phyloP scores from a whole-genome alignment of 2,888 invertebrate species.

The Poecilobothrus nobilitatus region DNA sequence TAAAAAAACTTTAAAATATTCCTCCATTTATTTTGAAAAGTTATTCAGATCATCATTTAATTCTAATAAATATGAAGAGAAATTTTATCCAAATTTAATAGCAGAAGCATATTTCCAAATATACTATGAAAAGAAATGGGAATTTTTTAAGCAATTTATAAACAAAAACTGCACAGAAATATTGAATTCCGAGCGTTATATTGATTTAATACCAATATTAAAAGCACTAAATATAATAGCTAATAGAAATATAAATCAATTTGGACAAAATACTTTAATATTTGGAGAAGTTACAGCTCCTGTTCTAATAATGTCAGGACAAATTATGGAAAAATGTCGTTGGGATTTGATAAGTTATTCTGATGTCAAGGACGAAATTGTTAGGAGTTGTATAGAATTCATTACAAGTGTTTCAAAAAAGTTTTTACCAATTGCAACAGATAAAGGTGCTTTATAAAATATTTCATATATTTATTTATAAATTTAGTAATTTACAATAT shows the following conservation, averaged over 20 bases:
- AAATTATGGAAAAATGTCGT: slow-evolving; percentile 33
- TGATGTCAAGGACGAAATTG: slow-evolving; percentile 30
- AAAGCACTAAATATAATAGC: slow-evolving; percentile 31
- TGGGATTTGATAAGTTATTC: slow-evolving; percentile 35
- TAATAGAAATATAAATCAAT: slow-evolving; percentile 22
- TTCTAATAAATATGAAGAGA: slow-evolving; percentile 13
- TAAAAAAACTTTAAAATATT: slow-evolving; percentile 25
- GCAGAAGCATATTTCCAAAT: slow-evolving; percentile 29
- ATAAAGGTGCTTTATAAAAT: slow-evolving; percentile 27
- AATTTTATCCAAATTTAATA: slow-evolving; percentile 28
- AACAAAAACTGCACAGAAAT: slow-evolving; percentile 29
- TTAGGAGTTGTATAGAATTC: slow-evolving; percentile 30
- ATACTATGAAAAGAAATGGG: slow-evolving; percentile 28
- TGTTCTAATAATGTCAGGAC: slow-evolving; percentile 31
- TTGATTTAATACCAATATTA: slow-evolving; percentile 26
- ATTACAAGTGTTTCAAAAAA: slow-evolving; percentile 30
- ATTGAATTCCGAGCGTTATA: slow-evolving; percentile 25
- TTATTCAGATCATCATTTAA: slow-evolving; percentile 23
- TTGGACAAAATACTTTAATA: slow-evolving; percentile 19
- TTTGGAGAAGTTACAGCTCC: slow-evolving; percentile 33
- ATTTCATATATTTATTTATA: neutral
- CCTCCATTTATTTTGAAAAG: slow-evolving; percentile 26
- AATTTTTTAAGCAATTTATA: slow-evolving; percentile 31
- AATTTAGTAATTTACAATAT: neutral
- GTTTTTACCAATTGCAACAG: slow-evolving; percentile 30